A percentile compares a stretch with the other conserved stretches of the same genome.
Evolutionary conservation across 2,888 invertebrate genomes (phyloP).

Genomic region (Automeris io): DNA sequence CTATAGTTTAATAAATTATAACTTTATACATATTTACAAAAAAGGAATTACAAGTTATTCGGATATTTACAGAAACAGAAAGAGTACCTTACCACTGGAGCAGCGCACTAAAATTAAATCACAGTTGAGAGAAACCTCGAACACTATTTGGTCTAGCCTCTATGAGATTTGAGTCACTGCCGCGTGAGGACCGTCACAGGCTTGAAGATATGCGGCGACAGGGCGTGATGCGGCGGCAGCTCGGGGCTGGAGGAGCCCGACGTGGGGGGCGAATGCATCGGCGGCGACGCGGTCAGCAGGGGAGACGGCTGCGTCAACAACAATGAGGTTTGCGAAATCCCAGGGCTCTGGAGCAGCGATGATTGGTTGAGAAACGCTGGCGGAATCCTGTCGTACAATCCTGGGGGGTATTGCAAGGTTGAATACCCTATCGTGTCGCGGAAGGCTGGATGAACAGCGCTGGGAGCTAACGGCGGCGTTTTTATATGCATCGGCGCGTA

Average conservation of each 20-base stretch:
- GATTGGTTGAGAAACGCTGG: slow-evolving; percentile 45
- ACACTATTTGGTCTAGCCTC: slow-evolving; percentile 30
- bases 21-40: slow-evolving; percentile 66
- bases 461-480: slow-evolving; percentile 68
- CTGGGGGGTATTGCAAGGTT: slow-evolving; percentile 55
- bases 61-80: too few species aligned
- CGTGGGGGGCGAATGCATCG: slow-evolving; percentile 50
- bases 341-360: slow-evolving; percentile 39
- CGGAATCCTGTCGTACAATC: slow-evolving; percentile 53
- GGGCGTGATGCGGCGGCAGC: slow-evolving; percentile 56
- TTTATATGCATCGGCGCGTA: slow-evolving; percentile 79
- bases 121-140: slow-evolving; percentile 50
- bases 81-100: slow-evolving; percentile 45
- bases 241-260: slow-evolving; percentile 63
- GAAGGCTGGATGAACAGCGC: slow-evolving; percentile 73
- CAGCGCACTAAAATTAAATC: slow-evolving; percentile 61
- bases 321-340: slow-evolving; percentile 32
- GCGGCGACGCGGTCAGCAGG: slow-evolving; percentile 62
- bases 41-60: slow-evolving; percentile 52
- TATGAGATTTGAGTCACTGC: slow-evolving; percentile 48
- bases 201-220: slow-evolving; percentile 70
- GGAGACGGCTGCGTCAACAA: slow-evolving; percentile 43
- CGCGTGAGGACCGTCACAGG: slow-evolving; percentile 77
- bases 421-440: slow-evolving; percentile 61
- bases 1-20: slow-evolving; percentile 62